These are phyloP conservation scores for Megalops atlanticus DNA, from an alignment of 2,113 vertebrate species.

Conservation along the genomic window DNA sequence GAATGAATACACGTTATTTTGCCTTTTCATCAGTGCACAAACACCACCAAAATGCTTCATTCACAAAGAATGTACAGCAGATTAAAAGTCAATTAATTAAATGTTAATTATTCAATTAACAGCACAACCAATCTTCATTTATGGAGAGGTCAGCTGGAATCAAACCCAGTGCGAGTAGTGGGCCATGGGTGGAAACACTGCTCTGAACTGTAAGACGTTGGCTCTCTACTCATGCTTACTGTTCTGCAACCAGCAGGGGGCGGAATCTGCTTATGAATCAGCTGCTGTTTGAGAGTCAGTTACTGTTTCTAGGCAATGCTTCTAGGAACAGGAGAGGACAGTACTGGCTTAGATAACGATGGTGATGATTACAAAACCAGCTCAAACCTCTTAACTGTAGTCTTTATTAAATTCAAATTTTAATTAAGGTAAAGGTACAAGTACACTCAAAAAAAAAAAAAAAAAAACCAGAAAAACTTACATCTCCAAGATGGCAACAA, in stretches of 20 bases:
- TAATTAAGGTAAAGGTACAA: slow-evolving; percentile 9
- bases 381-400: background rate
- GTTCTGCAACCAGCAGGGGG: background rate
- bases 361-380: too few relatives aligned
- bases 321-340: background rate
- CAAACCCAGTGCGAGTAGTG: too few relatives aligned
- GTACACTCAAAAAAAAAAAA: slow-evolving; percentile 14
- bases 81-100: background rate
- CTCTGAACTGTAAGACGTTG: background rate
- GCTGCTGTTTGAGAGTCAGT: too few relatives aligned
- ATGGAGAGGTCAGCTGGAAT: too few relatives aligned
- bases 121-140: background rate
- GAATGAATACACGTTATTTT: too few relatives aligned
- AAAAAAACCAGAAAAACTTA: background rate
- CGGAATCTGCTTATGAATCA: background rate
- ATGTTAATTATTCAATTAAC: too few relatives aligned
- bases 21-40: too few relatives aligned
- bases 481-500: slow-evolving; percentile 15
- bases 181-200: too few relatives aligned
- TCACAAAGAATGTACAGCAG: background rate
- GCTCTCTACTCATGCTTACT: background rate
- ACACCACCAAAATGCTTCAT: background rate
- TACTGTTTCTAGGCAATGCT: too few relatives aligned
- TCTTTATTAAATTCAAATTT: background rate
- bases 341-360: too few relatives aligned